Base-by-base conservation (phyloP, 2,888 invertebrate species). In the Cartodere bifasciata region DNA sequence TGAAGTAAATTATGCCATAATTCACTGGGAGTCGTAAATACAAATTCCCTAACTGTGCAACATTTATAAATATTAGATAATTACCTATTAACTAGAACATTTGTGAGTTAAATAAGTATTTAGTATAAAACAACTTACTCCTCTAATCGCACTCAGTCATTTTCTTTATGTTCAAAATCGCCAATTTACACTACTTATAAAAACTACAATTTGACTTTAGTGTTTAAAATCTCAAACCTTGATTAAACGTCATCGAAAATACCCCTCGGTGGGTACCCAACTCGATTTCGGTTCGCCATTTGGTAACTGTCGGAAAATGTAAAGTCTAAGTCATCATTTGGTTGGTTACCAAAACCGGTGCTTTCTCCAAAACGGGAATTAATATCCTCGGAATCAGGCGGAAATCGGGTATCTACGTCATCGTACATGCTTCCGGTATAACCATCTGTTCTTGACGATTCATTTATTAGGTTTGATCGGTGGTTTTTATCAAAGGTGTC, bases 191-290 rank as follows among this genome's bases (percentile, higher is more conserved):
- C 22, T 15, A 28, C 7, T 3, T 2, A 28, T 4, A 12, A 22
- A 7, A 4, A n/a, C 14, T 29, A 29, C 3, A 25, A 23, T 20
- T 20, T 20, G 20, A 7, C 9, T 20, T 9, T 7, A 6, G 20
- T 20, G 6, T 20, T 6, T 9, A 20, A 20, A 7, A 9, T 7
- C 6, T 20, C 20, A 6, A 7, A 20, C 20, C 9, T 24, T 24
- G 23, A 21, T 60, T 67, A 86, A 36, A 87, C 83, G 55, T 87
- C 86, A 52, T 87, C 86, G 44, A 87, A 87, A 35, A 87, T 67
- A 6, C 83, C 82, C 41, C 77, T 66, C 0, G 83, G 85, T 0
- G 83, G 80, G 36, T 72, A 70, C 1, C 74, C 76, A 45, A 75
- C 67, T 39, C 73, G 42, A 32, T 43, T 47, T 26, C 49, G 49